These are phyloP conservation scores for Drosophila diplacantha DNA, from an alignment of 2,888 invertebrate species.

Conservation along the genomic window DNA sequence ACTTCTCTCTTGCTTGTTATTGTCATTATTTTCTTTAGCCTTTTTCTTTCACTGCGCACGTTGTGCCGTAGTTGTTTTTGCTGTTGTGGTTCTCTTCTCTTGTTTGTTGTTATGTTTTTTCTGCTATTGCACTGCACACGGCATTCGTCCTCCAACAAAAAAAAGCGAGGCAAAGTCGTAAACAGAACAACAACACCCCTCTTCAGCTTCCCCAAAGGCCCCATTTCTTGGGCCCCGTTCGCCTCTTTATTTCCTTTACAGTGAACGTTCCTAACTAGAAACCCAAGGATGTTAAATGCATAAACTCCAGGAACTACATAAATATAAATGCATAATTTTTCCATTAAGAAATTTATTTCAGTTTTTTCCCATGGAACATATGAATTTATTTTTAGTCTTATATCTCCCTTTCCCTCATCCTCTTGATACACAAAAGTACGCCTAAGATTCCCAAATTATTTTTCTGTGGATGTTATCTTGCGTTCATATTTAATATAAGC, in stretches of 20 bases:
- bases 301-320: too few species aligned
- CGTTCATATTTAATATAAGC: background rate
- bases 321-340: background rate
- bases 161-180: slow-evolving; percentile 51
- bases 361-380: too few species aligned
- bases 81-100: slow-evolving; percentile 17
- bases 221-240: slow-evolving; percentile 2
- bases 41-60: slow-evolving; percentile 41
- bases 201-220: slow-evolving; percentile 31
- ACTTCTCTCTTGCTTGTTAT: slow-evolving; percentile 13
- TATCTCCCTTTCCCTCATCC: background rate
- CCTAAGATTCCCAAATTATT: background rate
- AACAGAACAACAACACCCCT: slow-evolving; percentile 39
- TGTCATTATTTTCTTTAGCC: slow-evolving; percentile 33
- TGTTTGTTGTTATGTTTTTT: slow-evolving; percentile 51
- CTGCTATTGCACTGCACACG: slow-evolving; percentile 60
- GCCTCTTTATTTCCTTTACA: slow-evolving; percentile 3
- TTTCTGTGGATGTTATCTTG: background rate
- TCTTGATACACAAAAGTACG: background rate
- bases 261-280: background rate
- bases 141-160: slow-evolving; percentile 68
- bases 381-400: background rate
- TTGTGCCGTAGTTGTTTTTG: slow-evolving; percentile 22
- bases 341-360: background rate
- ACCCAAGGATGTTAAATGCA: background rate